Evolutionary conservation across 2,113 vertebrate species (phyloP).

Genomic region (Lamprologus tigripictilis): DNA sequence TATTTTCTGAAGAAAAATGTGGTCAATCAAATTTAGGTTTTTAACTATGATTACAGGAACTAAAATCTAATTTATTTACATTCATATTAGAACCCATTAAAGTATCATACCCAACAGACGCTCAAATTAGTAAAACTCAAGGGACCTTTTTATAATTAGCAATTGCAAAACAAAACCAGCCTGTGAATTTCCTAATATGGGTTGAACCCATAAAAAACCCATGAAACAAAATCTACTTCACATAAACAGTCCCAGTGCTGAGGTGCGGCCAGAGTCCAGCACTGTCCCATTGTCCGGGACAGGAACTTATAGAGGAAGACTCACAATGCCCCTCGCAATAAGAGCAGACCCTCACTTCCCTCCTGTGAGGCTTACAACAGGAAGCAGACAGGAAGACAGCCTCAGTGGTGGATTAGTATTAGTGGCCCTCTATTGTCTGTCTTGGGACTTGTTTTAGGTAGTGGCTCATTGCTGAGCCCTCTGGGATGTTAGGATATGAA

Average conservation of each 20-base stretch:
- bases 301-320: conserved; percentile 60
- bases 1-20: background rate
- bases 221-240: background rate
- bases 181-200: background rate
- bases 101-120: background rate
- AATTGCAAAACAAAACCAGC: background rate
- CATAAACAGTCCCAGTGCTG: background rate
- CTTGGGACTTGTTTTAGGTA: conserved; percentile 53
- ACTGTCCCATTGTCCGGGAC: conserved; percentile 49
- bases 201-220: background rate
- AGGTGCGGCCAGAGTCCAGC: background rate
- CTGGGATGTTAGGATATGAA: background rate
- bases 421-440: conserved; percentile 52
- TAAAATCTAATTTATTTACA: background rate
- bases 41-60: background rate
- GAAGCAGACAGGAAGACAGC: conserved; percentile 44
- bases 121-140: background rate
- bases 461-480: background rate
- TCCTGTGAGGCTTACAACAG: conserved; percentile 33
- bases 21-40: background rate
- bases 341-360: conserved; percentile 24
- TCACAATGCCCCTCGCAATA: conserved; percentile 38
- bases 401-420: background rate
- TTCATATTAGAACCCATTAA: background rate
- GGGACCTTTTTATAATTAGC: background rate